Evolutionary conservation across 2,113 vertebrate genomes (phyloP), one percentile per base, ranked within the genome.

Genomic region (Ptilorrhoa leucosticta): DNA sequence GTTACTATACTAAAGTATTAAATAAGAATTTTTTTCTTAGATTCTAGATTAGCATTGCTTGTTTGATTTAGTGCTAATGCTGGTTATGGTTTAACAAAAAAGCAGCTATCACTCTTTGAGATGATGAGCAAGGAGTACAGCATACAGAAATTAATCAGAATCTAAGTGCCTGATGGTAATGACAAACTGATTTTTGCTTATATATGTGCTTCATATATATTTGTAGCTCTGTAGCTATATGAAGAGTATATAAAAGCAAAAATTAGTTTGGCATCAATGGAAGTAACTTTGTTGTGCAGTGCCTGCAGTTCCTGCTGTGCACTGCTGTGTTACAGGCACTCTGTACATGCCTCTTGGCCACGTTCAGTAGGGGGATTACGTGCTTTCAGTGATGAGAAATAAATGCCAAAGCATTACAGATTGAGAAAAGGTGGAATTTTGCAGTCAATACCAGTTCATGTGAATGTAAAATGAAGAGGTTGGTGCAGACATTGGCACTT

Each of bases 51-150:
- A 95, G n/a, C 58, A 65, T 91, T 78, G 61, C 76, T 80, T 86
- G 35, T 75, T 96, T 97, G 53, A 51, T 83, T 87, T 54, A 87
- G 73, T 85, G 91, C 93, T 94, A 87, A 39, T 91, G 75, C 45
- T 93, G 45, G 54, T 83, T 82, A 76, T 37, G 63, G 27, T 72
- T 95, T 60, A 17, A 35, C 93, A 72, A 48, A 53, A 37, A n/a
- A 13, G 11, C 30, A 77, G 18, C 45, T 85, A 39, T 75, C 6
- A 53, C 53, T 96, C 47, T 50, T 83, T 81, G 97, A 91, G 50
- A 93, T 88, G 66, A n/a, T 57, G 83, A 96, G 44, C 42, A 88
- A 81, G 89, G 76, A 83, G 66, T 80, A 61, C 71, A 80, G 53
- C 58, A 68, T 83, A 76, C 17, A 63, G 57, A 90, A 95, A 92